Percentiles rank a stretch among this genome's conserved stretches.
Conservation (phyloP, 1,140 invertebrate genomes). For the Helicoverpa zea region DNA sequence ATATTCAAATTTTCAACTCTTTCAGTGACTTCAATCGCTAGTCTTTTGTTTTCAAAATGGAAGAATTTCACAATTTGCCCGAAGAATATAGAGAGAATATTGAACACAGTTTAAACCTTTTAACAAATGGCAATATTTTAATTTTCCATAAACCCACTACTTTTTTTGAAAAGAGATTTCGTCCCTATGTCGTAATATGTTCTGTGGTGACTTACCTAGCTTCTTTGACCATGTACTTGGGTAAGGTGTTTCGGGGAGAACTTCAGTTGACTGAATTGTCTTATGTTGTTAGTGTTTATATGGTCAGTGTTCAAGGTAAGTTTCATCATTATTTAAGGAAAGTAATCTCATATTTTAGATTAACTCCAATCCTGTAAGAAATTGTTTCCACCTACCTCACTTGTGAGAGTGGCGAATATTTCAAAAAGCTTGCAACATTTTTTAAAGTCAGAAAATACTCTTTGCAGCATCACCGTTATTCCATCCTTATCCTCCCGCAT, state of each 20-base stretch:
- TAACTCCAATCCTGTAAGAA: too few species aligned
- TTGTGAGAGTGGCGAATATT: too few species aligned
- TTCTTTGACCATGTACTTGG: slow-evolving; percentile 45
- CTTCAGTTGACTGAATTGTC: slow-evolving; percentile 57
- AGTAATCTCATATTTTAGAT: too few species aligned
- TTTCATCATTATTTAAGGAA: neutral
- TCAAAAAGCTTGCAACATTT: neutral
- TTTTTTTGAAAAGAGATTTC: slow-evolving; percentile 53
- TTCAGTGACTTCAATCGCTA: neutral
- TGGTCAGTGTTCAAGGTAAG: slow-evolving; percentile 59
- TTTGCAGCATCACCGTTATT: neutral
- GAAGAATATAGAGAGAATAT: slow-evolving; percentile 30
- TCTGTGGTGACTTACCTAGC: slow-evolving; percentile 38
- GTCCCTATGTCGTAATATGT: slow-evolving; percentile 48
- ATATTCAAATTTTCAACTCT: neutral
- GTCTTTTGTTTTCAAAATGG: slow-evolving; percentile 13
- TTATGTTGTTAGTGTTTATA: slow-evolving; percentile 57
- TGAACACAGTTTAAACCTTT: slow-evolving; percentile 53
- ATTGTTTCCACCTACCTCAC: too few species aligned
- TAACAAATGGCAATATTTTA: slow-evolving; percentile 53
- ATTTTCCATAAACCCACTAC: slow-evolving; percentile 52
- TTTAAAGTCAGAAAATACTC: neutral
- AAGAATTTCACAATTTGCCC: neutral
- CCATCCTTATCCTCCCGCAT: neutral
- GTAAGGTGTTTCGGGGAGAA: slow-evolving; percentile 46